Evolutionary conservation across 2,888 invertebrate species (phyloP).

Genomic region (Netelia virgata): DNA sequence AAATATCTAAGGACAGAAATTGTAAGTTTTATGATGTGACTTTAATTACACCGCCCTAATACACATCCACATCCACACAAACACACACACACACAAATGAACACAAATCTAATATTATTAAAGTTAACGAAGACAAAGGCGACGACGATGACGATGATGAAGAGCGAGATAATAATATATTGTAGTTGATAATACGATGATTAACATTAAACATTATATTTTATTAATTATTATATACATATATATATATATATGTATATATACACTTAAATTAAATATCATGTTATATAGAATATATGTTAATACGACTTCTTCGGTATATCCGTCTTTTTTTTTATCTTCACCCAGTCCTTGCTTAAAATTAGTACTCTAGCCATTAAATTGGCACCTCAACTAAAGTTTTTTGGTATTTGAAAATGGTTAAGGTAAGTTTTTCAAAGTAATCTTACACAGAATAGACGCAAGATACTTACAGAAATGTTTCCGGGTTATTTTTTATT

Average conservation of each 20-base stretch:
- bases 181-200: conserved; percentile 76
- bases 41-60: conserved; percentile 22
- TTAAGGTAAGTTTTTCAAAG: no score
- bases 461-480: no score
- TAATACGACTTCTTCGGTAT: conserved; percentile 71
- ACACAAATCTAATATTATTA: conserved; percentile 38
- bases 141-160: conserved; percentile 78
- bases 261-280: conserved; percentile 79
- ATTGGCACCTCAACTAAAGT: no score
- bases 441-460: no score
- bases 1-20: conserved; percentile 26
- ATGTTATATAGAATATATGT: conserved; percentile 81
- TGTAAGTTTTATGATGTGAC: conserved; percentile 33
- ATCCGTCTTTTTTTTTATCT: conserved; percentile 33
- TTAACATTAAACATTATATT: conserved; percentile 83
- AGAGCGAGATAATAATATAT: conserved; percentile 80
- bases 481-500: no score
- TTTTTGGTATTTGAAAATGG: no score
- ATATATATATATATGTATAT: conserved; percentile 72
- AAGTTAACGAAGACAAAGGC: conserved; percentile 66
- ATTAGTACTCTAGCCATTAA: no score
- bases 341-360: no score
- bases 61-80: background rate
- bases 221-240: conserved; percentile 81
- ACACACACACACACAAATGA: background rate